A percentile compares a stretch with the other conserved stretches of the same genome.
Evolutionary conservation across 2,888 invertebrate genomes (phyloP).

Genomic region (Strigamia transsilvanica): DNA sequence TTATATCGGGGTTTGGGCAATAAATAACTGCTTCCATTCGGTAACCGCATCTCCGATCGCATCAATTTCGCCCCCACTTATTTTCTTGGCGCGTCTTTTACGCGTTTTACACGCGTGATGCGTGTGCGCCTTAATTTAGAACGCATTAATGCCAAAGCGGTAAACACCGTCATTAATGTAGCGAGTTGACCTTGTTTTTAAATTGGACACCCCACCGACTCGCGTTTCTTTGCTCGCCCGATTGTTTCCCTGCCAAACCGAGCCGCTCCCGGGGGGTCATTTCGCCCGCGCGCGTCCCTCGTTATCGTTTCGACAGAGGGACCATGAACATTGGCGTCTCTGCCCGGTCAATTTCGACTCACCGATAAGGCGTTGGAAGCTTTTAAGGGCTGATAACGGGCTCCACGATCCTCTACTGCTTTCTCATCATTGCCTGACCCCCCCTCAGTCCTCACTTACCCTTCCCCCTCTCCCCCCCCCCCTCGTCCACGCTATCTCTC

Average conservation of each 20-base stretch:
- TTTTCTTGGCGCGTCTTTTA: constrained; percentile 23
- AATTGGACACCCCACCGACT: constrained; percentile 40
- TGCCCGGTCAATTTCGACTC: constrained; percentile 44
- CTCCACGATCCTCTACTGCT: constrained; percentile 34
- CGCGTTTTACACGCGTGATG: background rate
- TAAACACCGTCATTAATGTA: constrained; percentile 37
- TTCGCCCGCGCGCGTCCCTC: constrained; percentile 38
- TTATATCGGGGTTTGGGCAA: background rate
- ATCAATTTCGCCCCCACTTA: constrained; percentile 39
- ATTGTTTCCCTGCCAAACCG: background rate
- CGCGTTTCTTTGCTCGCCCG: background rate
- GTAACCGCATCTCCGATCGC: constrained; percentile 35
- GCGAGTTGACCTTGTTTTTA: constrained; percentile 44
- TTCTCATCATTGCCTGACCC: constrained; percentile 41
- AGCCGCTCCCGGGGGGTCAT: constrained; percentile 24
- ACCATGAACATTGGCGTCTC: constrained; percentile 49
- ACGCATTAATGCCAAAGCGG: constrained; percentile 46
- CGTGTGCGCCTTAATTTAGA: constrained; percentile 40
- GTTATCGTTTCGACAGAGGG: constrained; percentile 48
- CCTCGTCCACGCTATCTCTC: background rate
- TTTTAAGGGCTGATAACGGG: constrained; percentile 49
- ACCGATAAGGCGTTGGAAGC: constrained; percentile 50
- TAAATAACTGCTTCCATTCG: background rate
- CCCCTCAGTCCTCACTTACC: background rate
- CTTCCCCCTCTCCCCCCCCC: background rate